Evolutionary conservation across 1,140 invertebrate species (phyloP).

Genomic region (Heliconius melpomene): DNA sequence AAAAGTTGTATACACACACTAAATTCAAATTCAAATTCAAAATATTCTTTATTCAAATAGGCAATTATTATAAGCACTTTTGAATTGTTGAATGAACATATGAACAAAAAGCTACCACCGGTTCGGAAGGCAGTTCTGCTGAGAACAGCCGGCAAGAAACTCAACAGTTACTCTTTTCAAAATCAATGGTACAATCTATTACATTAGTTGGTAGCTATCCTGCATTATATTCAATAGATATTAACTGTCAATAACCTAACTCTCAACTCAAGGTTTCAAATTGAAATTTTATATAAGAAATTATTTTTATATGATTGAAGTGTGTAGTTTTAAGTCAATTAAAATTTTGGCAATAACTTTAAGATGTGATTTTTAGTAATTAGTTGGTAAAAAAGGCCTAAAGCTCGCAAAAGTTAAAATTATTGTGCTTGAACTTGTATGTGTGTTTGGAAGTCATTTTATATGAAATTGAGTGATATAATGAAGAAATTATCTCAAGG

Average conservation of each 20-base stretch:
- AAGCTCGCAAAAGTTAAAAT: background rate
- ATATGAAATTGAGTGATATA: background rate
- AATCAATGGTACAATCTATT: too few species aligned
- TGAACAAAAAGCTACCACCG: too few species aligned
- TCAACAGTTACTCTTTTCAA: too few species aligned
- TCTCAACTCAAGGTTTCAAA: background rate
- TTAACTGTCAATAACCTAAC: too few species aligned
- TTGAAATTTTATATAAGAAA: slow-evolving; percentile 33
- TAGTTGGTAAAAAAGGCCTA: background rate
- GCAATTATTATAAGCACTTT: too few species aligned
- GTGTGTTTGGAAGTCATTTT: background rate
- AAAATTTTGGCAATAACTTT: slow-evolving; percentile 62
- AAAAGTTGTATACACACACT: background rate
- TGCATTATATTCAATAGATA: too few species aligned
- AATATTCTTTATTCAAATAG: too few species aligned
- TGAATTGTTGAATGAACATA: too few species aligned
- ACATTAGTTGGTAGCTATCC: too few species aligned
- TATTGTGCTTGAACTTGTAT: background rate
- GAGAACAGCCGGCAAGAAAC: too few species aligned
- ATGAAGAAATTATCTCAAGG: background rate
- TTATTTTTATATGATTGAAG: slow-evolving; percentile 58
- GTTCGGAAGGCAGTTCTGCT: too few species aligned
- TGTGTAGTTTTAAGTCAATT: slow-evolving; percentile 56
- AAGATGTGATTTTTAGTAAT: slow-evolving; percentile 55
- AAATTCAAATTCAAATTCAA: too few species aligned